Evolutionary conservation across 2,888 invertebrate species (phyloP), one percentile per base, ranked within the genome.

Genomic region (Nephrotoma appendiculata): DNA sequence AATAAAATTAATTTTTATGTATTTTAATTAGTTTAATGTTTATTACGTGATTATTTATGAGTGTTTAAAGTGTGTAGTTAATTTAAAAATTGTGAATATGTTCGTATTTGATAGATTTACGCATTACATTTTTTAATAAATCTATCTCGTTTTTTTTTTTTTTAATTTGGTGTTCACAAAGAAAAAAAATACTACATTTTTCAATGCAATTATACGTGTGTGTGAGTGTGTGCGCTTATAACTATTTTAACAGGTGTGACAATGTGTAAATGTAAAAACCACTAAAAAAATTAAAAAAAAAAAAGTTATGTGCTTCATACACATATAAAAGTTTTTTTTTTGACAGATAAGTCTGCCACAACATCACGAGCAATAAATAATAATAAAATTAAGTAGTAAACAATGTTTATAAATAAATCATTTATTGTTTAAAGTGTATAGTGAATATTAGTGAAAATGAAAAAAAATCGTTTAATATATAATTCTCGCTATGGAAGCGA

Each of bases 301-400:
- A 86, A 87, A 86, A 87, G 86, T 45, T 86, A 86, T 45, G 41
- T 86, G 48, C 45, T 31, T 31, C 31, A 86, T 86, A 86, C 86
- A 86, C 48, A 86, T 11, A 86, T 71, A 71, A 71, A 31, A 71
- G 84, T 87, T 44, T 86, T 86, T 87, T 87, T 87, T 87, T 88
- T 87, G 83, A 88, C 88, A 86, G 88, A 87, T 88, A 86, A 89
- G 89, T 90, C 89, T 90, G 90, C 89, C 89, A 89, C 89, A 89
- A 89, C 89, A 89, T 88, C 88, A 89, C 89, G 88, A 88, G 87
- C 87, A 87, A 87, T 87, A 88, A 88, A 88, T 86, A 87, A 87
- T 86, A 86, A 87, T 52, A 87, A 86, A 88, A 86, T 86, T 87
- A 86, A 87, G 87, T 87, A 87, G 88, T 87, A 88, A 88, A 88